These are phyloP conservation scores for Camponotus floridanus DNA, from an alignment of 1,140 invertebrate genomes.

Conservation along the genomic window DNA sequence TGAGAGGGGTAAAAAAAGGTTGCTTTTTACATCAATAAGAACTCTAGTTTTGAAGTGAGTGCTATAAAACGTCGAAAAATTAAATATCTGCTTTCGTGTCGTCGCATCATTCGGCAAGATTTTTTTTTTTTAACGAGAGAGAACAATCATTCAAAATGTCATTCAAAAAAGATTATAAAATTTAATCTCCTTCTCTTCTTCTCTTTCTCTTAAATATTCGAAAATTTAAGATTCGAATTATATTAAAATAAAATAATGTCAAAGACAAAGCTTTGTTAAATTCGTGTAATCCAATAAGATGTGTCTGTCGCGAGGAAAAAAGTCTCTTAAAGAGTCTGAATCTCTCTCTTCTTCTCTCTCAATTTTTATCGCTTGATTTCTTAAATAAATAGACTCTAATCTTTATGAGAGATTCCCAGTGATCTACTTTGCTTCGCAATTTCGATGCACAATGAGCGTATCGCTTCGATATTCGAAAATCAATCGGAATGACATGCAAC, in stretches of 20 bases:
- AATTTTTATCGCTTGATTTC: not conserved
- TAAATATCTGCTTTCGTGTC: not conserved
- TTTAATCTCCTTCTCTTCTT: not conserved
- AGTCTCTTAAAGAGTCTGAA: no score
- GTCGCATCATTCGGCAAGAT: not conserved
- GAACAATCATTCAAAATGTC: no score
- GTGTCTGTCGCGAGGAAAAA: not conserved
- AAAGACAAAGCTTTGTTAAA: not conserved
- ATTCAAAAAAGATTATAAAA: no score
- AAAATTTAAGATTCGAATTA: not conserved
- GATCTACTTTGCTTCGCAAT: not conserved
- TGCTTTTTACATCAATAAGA: conserved; percentile 42
- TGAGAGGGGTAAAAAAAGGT: not conserved
- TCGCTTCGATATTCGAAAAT: conserved; percentile 12
- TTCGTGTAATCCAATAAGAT: not conserved
- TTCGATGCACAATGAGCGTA: not conserved
- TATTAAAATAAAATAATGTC: not conserved
- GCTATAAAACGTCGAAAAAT: not conserved
- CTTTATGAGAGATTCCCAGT: not conserved
- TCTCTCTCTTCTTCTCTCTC: no score
- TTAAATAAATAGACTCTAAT: not conserved
- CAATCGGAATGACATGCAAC: conserved; percentile 4
- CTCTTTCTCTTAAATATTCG: not conserved
- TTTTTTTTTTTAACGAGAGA: not conserved
- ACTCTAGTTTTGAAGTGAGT: not conserved